Conservation (phyloP, 2,888 invertebrate genomes). For the Eubasilissa splendida region DNA sequence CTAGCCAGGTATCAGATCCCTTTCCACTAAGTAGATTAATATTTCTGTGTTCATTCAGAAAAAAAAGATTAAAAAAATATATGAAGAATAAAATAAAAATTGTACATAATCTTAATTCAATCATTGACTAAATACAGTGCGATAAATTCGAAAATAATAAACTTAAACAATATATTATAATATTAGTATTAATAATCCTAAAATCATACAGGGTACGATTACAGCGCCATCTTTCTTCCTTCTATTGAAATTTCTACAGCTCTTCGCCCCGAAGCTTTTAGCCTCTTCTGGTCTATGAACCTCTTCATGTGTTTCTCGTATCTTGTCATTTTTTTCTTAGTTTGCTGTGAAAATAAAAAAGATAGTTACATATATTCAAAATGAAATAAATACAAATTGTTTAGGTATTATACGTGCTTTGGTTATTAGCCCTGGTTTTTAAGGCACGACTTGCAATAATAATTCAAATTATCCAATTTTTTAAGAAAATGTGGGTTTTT, state of each 20-base stretch:
- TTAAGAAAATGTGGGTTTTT: no score
- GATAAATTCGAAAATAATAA: not conserved
- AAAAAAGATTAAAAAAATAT: no score
- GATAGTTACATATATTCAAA: not conserved
- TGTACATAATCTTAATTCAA: no score
- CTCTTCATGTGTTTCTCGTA: conserved; percentile 95
- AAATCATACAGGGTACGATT: conserved; percentile 61
- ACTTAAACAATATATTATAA: not conserved
- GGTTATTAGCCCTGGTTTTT: no score
- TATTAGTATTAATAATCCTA: not conserved
- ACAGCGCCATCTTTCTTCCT: conserved; percentile 96
- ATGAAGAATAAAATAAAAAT: no score
- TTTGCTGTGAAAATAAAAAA: conserved; percentile 69
- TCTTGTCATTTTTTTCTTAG: conserved; percentile 89
- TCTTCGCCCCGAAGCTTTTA: conserved; percentile 83
- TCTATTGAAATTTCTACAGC: conserved; percentile 97
- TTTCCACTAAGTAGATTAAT: no score
- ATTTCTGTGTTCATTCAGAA: no score
- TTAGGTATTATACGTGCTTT: no score
- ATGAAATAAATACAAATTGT: not conserved
- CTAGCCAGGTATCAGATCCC: no score
- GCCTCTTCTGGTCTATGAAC: conserved; percentile 88
- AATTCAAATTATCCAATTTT: no score
- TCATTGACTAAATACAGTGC: not conserved
- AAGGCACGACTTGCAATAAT: no score